Evolutionary conservation across 2,113 vertebrate species (phyloP).

Genomic region (Dissostichus mawsoni): DNA sequence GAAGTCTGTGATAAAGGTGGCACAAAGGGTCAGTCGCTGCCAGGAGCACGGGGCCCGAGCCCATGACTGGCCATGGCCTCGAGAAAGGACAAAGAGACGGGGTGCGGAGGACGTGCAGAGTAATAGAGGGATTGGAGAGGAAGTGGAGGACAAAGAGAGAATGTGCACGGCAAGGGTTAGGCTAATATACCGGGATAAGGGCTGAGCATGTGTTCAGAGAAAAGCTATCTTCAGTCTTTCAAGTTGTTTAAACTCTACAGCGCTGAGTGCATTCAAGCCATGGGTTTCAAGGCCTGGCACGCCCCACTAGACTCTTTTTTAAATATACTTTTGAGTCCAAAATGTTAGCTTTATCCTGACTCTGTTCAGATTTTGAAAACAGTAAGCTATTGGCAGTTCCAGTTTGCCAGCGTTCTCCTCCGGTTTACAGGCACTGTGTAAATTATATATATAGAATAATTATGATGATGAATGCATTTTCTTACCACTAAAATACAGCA

Average conservation of each 20-base stretch:
- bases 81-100: slow-evolving; percentile 62
- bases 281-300: neutral
- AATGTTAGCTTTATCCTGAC: no score
- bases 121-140: slow-evolving; percentile 55
- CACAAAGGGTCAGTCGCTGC: slow-evolving; percentile 78
- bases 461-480: no score
- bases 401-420: neutral
- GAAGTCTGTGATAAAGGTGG: slow-evolving; percentile 80
- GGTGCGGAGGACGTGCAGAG: slow-evolving; percentile 46
- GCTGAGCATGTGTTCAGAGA: slow-evolving; percentile 12
- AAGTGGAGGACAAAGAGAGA: slow-evolving; percentile 61
- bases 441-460: no score
- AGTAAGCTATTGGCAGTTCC: neutral
- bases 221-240: slow-evolving; percentile 21
- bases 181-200: slow-evolving; percentile 48
- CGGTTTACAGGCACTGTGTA: no score
- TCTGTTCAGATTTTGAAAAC: neutral
- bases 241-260: slow-evolving; percentile 15
- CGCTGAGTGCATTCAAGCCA: neutral
- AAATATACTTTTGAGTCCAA: no score
- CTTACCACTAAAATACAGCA: no score
- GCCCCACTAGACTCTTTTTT: neutral
- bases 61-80: slow-evolving; percentile 69
- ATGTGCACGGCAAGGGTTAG: slow-evolving; percentile 47
- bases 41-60: slow-evolving; percentile 62